phyloP scores from a whole-genome alignment of 2,888 invertebrate genomes.

The Eupeodes latifasciatus region DNA sequence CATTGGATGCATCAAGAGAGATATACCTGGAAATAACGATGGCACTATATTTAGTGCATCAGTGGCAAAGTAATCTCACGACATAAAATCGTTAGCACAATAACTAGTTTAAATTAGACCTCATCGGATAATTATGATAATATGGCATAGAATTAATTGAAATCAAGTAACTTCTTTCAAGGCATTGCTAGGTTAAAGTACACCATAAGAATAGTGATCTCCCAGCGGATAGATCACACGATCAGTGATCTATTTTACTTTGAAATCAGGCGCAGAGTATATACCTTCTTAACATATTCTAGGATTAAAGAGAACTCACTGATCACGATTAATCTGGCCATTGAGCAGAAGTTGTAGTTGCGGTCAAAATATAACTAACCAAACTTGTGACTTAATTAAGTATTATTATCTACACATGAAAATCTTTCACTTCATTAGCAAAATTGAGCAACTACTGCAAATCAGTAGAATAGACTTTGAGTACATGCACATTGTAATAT shows the following conservation, averaged over 20 bases:
- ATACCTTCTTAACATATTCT: not conserved
- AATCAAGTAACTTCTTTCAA: slow-evolving; percentile 11
- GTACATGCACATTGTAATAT: not conserved
- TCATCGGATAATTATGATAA: slow-evolving; percentile 60
- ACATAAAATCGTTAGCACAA: slow-evolving; percentile 49
- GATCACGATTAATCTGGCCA: slow-evolving; percentile 24
- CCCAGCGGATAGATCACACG: slow-evolving; percentile 36
- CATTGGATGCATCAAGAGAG: slow-evolving; percentile 17
- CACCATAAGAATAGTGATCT: slow-evolving; percentile 31
- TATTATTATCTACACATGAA: slow-evolving; percentile 62
- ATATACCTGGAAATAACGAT: slow-evolving; percentile 6
- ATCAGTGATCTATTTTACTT: slow-evolving; percentile 35
- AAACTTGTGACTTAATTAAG: slow-evolving; percentile 52
- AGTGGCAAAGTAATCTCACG: slow-evolving; percentile 62
- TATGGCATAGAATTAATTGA: slow-evolving; percentile 45
- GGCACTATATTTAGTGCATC: not conserved
- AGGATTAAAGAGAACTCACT: not conserved
- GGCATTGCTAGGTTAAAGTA: not conserved
- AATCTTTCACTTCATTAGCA: slow-evolving; percentile 74
- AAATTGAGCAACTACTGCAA: slow-evolving; percentile 57
- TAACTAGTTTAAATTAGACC: slow-evolving; percentile 63
- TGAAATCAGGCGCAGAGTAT: slow-evolving; percentile 7
- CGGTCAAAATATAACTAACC: slow-evolving; percentile 45
- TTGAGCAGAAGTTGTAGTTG: not conserved
- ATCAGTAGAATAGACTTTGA: not conserved